Percentiles rank a stretch among this genome's conserved stretches.
phyloP scores from a whole-genome alignment of 64 coral and sea anemone genomes.

The Acropora tenuis region DNA sequence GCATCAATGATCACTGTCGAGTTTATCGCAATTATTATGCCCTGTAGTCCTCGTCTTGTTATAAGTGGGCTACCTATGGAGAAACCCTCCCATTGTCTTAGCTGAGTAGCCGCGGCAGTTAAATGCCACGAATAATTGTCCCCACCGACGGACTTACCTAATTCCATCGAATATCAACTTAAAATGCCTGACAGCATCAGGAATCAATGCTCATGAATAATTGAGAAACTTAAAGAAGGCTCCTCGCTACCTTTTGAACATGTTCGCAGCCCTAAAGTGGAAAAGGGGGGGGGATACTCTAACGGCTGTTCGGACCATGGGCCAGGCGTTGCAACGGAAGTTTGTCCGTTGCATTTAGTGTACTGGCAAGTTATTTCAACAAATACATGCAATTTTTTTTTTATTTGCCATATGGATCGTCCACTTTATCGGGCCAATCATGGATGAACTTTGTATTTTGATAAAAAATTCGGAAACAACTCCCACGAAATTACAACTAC shows the following conservation, averaged over 20 bases:
- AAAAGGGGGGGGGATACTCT: conserved; percentile 65
- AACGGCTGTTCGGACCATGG: conserved; percentile 80
- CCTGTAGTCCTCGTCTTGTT: too few species aligned
- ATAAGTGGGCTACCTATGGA: too few species aligned
- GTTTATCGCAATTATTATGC: too few species aligned
- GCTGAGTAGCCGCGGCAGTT: neutral
- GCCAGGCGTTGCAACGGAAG: conserved; percentile 87
- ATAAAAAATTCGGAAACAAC: too few species aligned
- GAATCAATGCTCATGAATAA: neutral
- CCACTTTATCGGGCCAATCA: neutral
- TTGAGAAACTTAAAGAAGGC: neutral
- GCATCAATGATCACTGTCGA: too few species aligned
- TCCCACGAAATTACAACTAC: too few species aligned
- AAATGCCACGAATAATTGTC: too few species aligned
- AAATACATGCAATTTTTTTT: neutral
- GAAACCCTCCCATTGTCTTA: neutral
- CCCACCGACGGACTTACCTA: too few species aligned
- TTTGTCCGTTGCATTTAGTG: conserved; percentile 89
- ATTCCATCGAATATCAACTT: too few species aligned
- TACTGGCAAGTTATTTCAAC: conserved; percentile 67
- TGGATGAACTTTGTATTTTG: neutral
- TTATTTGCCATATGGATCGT: neutral
- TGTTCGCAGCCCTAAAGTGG: conserved; percentile 85
- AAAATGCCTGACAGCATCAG: neutral
- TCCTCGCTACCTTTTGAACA: neutral